phyloP scores from a whole-genome alignment of 1,140 invertebrate species.

The Neodiprion pinetum region DNA sequence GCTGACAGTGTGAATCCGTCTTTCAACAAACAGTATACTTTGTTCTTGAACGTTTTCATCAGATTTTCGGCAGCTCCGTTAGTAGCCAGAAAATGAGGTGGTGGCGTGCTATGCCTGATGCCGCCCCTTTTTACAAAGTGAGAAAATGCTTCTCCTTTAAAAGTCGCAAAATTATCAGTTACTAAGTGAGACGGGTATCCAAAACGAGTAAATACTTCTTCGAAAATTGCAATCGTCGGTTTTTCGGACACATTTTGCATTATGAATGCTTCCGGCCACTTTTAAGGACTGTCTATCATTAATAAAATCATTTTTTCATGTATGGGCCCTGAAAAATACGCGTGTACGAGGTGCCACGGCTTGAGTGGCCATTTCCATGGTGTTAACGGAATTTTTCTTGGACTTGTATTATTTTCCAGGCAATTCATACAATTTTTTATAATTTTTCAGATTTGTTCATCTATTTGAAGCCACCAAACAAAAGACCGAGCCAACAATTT shows the following conservation, averaged over 20 bases:
- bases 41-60: conserved; percentile 31
- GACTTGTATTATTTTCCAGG: conserved; percentile 21
- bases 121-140: conserved; percentile 10
- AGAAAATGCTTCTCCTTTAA: conserved; percentile 21
- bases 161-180: conserved; percentile 20
- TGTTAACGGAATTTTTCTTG: conserved; percentile 32
- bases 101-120: conserved; percentile 23
- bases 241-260: conserved; percentile 15
- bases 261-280: conserved; percentile 33
- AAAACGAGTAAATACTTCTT: conserved; percentile 24
- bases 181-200: conserved; percentile 23
- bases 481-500: conserved; percentile 50
- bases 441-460: conserved; percentile 47
- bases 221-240: conserved; percentile 17
- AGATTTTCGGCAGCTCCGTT: conserved; percentile 34
- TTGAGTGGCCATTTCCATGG: conserved; percentile 41
- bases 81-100: conserved; percentile 29
- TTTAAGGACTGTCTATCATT: conserved; percentile 29
- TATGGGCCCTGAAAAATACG: conserved; percentile 34
- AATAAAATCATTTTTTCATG: conserved; percentile 5
- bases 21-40: conserved; percentile 13
- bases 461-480: conserved; percentile 56
- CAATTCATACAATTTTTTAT: conserved; percentile 37
- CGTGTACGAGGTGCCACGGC: conserved; percentile 41
- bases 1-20: background rate